Conservation (phyloP, 2,797 vertebrate species). For the Ceyx erithaca region DNA sequence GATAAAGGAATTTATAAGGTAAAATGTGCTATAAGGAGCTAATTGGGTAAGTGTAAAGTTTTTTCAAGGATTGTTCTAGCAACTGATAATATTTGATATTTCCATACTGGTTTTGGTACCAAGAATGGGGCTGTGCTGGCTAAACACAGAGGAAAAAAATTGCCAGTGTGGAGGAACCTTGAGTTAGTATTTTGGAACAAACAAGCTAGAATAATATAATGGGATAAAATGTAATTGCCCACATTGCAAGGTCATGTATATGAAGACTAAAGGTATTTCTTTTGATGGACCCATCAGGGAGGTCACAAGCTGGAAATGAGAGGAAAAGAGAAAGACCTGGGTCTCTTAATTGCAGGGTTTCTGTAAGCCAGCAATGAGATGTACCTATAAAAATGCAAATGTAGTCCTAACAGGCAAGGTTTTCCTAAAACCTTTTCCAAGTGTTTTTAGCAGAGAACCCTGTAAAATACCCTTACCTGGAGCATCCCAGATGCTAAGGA, state of each 20-base stretch:
- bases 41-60: not conserved
- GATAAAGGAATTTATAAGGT: not conserved
- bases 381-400: conserved; percentile 13
- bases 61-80: not conserved
- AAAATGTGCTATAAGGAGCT: not conserved
- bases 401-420: not conserved
- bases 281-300: rapidly evolving
- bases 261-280: not conserved
- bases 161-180: not conserved
- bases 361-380: not conserved
- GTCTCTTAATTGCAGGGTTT: not conserved
- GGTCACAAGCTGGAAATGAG: not conserved
- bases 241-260: not conserved
- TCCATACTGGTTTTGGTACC: not conserved
- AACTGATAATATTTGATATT: not conserved
- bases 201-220: not conserved
- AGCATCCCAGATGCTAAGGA: not conserved
- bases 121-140: not conserved
- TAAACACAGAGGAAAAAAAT: not conserved
- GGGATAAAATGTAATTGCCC: not conserved
- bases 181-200: conserved; percentile 7
- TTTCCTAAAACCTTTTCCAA: not conserved
- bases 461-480: not conserved
- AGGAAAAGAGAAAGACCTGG: not conserved
- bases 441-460: not conserved